Evolutionary conservation across 2,113 vertebrate species (phyloP).

Genomic region (Thunnus maccoyii): DNA sequence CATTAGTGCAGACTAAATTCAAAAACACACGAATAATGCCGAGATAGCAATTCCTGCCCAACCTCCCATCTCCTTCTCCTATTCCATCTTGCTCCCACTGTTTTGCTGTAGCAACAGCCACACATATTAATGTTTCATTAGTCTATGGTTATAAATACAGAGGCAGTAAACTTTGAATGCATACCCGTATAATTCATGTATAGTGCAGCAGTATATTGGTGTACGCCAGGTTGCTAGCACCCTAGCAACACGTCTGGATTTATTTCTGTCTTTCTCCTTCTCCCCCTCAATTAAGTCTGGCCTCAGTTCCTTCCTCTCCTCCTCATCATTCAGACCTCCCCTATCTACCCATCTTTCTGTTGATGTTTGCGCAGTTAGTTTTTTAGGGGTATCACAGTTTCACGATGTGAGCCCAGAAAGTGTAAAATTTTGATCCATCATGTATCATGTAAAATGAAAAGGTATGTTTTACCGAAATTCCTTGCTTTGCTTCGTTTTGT

Average conservation of each 20-base stretch:
- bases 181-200: not conserved
- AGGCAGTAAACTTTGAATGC: constrained; percentile 20
- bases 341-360: not conserved
- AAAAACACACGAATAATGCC: constrained; percentile 18
- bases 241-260: not conserved
- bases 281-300: not conserved
- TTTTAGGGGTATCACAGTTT: not conserved
- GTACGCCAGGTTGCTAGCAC: not conserved
- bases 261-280: no score
- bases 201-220: not conserved
- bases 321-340: not conserved
- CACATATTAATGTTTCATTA: constrained; percentile 46
- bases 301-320: not conserved
- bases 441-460: constrained; percentile 15
- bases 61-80: not conserved
- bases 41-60: not conserved
- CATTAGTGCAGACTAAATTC: constrained; percentile 5
- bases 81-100: constrained; percentile 7
- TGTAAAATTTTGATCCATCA: not conserved
- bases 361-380: not conserved
- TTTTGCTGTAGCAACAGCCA: constrained; percentile 19
- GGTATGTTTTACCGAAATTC: not conserved
- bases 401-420: not conserved
- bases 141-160: constrained; percentile 26
- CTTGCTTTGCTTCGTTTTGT: not conserved